Conservation (phyloP, 1,140 invertebrate genomes). For the Macrotrachela quadricornifera region DNA sequence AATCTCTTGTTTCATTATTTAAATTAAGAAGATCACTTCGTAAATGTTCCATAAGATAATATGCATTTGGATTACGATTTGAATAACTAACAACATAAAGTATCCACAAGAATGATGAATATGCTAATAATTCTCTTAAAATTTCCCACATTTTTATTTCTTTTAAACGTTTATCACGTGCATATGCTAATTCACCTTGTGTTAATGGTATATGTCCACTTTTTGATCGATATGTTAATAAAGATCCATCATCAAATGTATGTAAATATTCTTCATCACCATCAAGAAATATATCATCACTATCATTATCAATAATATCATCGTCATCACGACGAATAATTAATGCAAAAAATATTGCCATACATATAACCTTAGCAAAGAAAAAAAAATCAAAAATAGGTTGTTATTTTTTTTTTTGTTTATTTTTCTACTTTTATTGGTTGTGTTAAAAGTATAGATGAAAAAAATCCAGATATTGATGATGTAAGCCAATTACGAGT, state of each 20-base stretch:
- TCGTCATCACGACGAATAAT: conserved; percentile 13
- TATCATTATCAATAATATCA: background rate
- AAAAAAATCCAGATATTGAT: conserved; percentile 35
- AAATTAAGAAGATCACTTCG: conserved; percentile 28
- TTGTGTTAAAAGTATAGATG: conserved; percentile 35
- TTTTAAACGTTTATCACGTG: conserved; percentile 25
- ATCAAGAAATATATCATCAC: conserved; percentile 1
- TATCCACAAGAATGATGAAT: conserved; percentile 32
- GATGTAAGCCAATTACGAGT: conserved; percentile 37
- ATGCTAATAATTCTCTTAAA: conserved; percentile 31
- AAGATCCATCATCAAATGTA: background rate
- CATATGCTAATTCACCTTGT: conserved; percentile 6
- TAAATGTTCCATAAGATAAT: conserved; percentile 27
- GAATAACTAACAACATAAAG: conserved; percentile 32
- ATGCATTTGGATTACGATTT: conserved; percentile 25
- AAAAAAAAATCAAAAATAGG: background rate
- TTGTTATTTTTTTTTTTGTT: too few relatives aligned
- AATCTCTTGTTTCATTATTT: conserved; percentile 4
- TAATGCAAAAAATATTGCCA: conserved; percentile 15
- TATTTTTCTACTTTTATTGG: conserved; percentile 35
- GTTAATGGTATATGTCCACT: background rate
- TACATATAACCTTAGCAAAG: conserved; percentile 9
- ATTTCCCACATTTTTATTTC: conserved; percentile 33
- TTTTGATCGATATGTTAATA: too few relatives aligned
- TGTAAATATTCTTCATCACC: conserved; percentile 14